phyloP scores from a whole-genome alignment of 2,113 vertebrate species.

The Taxidea taxus region DNA sequence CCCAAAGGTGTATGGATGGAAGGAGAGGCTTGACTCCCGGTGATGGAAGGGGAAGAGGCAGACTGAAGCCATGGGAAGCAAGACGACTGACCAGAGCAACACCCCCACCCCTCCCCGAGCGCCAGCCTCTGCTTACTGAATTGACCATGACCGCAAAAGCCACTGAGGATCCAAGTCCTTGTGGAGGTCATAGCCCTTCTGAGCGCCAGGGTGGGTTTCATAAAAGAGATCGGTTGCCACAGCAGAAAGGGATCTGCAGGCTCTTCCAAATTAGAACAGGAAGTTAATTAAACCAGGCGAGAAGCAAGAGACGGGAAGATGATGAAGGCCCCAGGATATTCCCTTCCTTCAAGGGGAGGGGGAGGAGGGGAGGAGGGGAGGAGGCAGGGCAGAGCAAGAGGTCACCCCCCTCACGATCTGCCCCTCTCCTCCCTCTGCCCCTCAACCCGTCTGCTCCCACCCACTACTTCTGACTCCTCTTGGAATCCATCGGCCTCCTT shows the following conservation, averaged over 20 bases:
- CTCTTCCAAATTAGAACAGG: slow-evolving; percentile 55
- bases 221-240: not conserved
- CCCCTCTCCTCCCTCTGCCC: not conserved
- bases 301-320: slow-evolving; percentile 32
- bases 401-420: not conserved
- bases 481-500: not conserved
- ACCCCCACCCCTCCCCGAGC: not conserved
- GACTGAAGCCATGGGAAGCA: not conserved
- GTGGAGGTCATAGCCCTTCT: not conserved
- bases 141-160: not conserved
- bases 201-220: not conserved
- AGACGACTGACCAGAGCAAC: not conserved
- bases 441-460: not conserved
- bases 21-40: not conserved
- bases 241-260: not conserved
- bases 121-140: not conserved
- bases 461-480: not conserved
- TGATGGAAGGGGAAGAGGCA: not conserved
- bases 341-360: not conserved
- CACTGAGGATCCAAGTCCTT: not conserved
- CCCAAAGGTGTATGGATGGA: not conserved
- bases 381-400: not conserved
- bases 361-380: too few relatives aligned
- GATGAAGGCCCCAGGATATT: slow-evolving; percentile 18
- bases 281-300: slow-evolving; percentile 57